phyloP scores from a whole-genome alignment of 2,888 invertebrate species.

The Arge pagana region DNA sequence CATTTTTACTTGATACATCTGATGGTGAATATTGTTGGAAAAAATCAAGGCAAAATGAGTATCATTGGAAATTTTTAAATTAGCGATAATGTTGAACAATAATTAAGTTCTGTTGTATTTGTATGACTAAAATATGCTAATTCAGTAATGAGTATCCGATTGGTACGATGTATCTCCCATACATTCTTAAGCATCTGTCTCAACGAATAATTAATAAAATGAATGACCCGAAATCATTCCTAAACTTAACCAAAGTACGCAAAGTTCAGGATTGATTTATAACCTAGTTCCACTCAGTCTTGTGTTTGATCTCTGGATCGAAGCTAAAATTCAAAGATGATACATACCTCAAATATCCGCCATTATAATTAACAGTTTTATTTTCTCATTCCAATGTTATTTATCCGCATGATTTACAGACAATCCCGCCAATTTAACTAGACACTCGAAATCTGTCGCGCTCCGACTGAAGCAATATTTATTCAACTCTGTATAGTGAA shows the following conservation, averaged over 20 bases:
- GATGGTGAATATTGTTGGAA: conserved; percentile 23
- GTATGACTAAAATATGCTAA: conserved; percentile 54
- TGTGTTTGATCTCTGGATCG: no score
- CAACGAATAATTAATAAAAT: conserved; percentile 46
- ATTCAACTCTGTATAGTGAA: no score
- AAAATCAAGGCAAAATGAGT: conserved; percentile 36
- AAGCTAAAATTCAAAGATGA: no score
- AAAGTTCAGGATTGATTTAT: neutral
- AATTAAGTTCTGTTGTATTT: conserved; percentile 54
- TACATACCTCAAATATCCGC: no score
- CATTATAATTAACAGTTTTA: no score
- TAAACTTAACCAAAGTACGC: conserved; percentile 18
- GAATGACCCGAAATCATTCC: conserved; percentile 40
- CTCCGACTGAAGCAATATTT: no score
- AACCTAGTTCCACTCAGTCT: neutral
- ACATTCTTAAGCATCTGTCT: conserved; percentile 51
- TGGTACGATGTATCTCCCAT: conserved; percentile 53
- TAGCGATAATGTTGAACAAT: conserved; percentile 47
- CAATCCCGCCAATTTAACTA: no score
- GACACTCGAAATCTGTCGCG: no score
- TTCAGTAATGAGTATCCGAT: conserved; percentile 52
- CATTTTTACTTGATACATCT: conserved; percentile 13
- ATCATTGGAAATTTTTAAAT: conserved; percentile 42
- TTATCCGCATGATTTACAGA: no score
- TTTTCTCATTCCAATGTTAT: no score